These are phyloP conservation scores for Rhagonycha lutea DNA, from an alignment of 2,888 invertebrate species.

Conservation along the genomic window DNA sequence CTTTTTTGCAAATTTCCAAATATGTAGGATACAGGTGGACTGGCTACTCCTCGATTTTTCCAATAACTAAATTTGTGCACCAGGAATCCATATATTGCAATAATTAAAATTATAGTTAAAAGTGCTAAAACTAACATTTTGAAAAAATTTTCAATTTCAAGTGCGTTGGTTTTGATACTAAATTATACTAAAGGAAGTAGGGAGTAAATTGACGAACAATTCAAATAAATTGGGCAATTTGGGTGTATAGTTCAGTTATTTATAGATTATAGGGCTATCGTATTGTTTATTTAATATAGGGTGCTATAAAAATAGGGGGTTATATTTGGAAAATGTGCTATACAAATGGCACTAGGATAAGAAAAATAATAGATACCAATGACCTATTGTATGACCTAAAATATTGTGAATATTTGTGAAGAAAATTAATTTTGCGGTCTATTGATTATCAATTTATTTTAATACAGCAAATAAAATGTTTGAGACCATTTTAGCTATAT, in stretches of 20 bases:
- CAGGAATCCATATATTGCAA: not conserved
- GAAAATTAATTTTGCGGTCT: no score
- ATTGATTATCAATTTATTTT: no score
- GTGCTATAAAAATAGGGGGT: no score
- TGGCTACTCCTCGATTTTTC: conserved; percentile 39
- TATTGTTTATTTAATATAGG: no score
- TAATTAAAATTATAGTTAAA: not conserved
- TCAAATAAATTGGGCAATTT: not conserved
- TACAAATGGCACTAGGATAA: no score
- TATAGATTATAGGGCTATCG: no score
- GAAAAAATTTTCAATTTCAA: not conserved
- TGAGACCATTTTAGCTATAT: no score
- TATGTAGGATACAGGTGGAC: conserved; percentile 35
- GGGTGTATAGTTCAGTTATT: not conserved
- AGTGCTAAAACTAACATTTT: not conserved
- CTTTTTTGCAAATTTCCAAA: conserved; percentile 42
- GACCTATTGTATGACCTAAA: no score
- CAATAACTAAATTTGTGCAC: conserved; percentile 33
- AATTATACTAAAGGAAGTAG: not conserved
- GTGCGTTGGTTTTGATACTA: not conserved
- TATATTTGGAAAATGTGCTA: no score
- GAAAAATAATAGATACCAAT: no score
- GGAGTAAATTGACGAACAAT: not conserved
- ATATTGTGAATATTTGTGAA: no score
- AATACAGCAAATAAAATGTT: no score